Base-by-base conservation (phyloP, 1,140 invertebrate species). In the Drosophila simulans region DNA sequence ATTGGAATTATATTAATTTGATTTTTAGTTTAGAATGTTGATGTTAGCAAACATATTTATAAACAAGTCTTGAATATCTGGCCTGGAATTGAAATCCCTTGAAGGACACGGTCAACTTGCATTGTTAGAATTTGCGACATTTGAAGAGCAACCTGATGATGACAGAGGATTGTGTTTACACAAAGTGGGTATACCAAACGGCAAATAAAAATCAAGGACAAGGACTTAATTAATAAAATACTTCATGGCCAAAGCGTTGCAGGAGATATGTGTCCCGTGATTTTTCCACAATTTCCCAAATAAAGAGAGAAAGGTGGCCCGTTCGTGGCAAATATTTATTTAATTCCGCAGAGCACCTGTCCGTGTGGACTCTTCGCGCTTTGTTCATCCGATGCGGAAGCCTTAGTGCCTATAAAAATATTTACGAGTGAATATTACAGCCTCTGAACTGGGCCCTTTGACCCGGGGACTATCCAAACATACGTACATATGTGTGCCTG, bases 341-440 rank as follows among this genome's bases (percentile, higher is more conserved):
- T 17, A 51, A 34, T 17, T 20, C n/a, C 34, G 20, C 13, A 12
- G 31, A 20, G 46, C 64, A 68, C 60, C 64, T 68, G 64, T 20
- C 35, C 34, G 22, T 68, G 35, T 65, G 59, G 13, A 46, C 45
- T 68, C 17, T 64, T 68, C 37, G 64, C 59, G 60, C 64, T 68
- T 65, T 68, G 59, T 68, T 65, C 64, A 15, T 52, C 60, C n/a
- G 31, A 5, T 40, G 62, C 62, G 62, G 65, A 57, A 70, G 15
- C 51, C 65, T 27, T 57, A 70, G 64, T 70, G 43, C 72, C 85
- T 88, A 91, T 88, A 91, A 91, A 91, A 91, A 91, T 91, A 91
- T 91, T 91, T 91, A 91, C 88, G 88, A 91, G 73, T 83, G 73
- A 80, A 76, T 78, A 86, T 80, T 77, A 89, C 80, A 73, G 52